Percentiles rank a stretch among this genome's conserved stretches.
Evolutionary conservation across 2,797 vertebrate genomes (phyloP).

Genomic region (Pseudopleuronectes americanus): DNA sequence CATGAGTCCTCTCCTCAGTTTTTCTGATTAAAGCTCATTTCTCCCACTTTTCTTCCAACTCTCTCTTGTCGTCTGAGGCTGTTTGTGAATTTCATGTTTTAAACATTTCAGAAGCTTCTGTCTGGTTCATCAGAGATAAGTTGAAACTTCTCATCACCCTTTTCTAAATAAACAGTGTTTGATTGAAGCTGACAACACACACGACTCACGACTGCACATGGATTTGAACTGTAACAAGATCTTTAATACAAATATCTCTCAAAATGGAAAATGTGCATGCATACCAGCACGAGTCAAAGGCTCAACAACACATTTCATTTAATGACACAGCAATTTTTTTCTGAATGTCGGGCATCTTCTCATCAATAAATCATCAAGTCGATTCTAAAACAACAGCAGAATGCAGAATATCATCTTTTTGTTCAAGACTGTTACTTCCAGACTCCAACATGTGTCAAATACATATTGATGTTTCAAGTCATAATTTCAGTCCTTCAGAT

Average conservation of each 20-base stretch:
- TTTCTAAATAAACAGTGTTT: not conserved
- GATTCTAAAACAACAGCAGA: conserved; percentile 17
- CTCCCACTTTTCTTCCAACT: too few relatives aligned
- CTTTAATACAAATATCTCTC: conserved; percentile 64
- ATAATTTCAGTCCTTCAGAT: not conserved
- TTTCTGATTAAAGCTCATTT: too few relatives aligned
- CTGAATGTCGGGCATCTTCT: not conserved
- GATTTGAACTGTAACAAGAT: too few relatives aligned
- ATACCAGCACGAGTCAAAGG: conserved; percentile 30
- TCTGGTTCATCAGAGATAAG: too few relatives aligned
- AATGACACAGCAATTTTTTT: conserved; percentile 15
- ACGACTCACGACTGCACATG: not conserved
- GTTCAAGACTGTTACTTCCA: not conserved
- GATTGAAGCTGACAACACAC: not conserved
- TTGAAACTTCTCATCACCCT: too few relatives aligned
- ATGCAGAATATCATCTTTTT: too few relatives aligned
- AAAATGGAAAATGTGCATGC: conserved; percentile 29
- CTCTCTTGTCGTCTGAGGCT: too few relatives aligned
- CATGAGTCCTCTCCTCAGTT: too few relatives aligned
- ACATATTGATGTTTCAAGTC: conserved; percentile 8
- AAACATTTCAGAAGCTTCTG: too few relatives aligned
- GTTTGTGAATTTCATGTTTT: too few relatives aligned
- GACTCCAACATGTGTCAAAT: not conserved
- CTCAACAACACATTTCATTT: conserved; percentile 3
- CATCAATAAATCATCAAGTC: conserved; percentile 3